Evolutionary conservation across 2,113 vertebrate species (phyloP), one percentile per base, ranked within the genome.

Genomic region (Aix galericulata): DNA sequence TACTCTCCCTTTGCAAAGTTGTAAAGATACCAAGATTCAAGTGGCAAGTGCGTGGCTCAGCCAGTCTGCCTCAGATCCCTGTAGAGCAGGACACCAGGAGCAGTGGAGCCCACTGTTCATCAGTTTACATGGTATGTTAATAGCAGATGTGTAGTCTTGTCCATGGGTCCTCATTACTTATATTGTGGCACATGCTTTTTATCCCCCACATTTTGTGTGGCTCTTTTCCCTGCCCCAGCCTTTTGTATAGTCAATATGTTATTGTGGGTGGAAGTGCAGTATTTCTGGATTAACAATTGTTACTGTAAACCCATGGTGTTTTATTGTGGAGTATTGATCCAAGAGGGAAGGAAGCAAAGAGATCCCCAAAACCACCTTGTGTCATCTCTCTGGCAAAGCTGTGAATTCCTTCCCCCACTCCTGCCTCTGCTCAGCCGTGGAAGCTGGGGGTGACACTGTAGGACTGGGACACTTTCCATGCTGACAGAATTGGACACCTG

Each of bases 391-490:
- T 78, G 40, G 55, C 25, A 82, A 78, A 82, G n/a, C 27, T 0
- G 1, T 21, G 32, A 58, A 25, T 59, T 69, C 56, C 32, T 15
- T 85, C 38, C 34, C 40, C n/a, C 59, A 38, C 9, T 21, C 2
- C 17, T 52, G 46, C 36, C 13, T 74, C 38, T 27, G 17, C 66
- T 58, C 17, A 36, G 32, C 42, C 44, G 42, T 46, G 22, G 31
- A 55, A 26, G 26, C 7, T 4, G 17, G 17, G 13, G 4, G 8
- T 64, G n/a, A 42, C 0, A 12, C n/a, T 58, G 58, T 72, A 52
- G 53, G 42, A 63, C 21, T 0, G 1, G 25, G 62, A 34, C 52
- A 13, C n/a, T 18, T 64, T 56, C 55, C 11, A 29, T 0, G 1
- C 67, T 78, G 44, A 16, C 40, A 53, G 60, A 32, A 89, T 67